Evolutionary conservation across 2,888 invertebrate species (phyloP).

Genomic region (Eupeodes luniger): DNA sequence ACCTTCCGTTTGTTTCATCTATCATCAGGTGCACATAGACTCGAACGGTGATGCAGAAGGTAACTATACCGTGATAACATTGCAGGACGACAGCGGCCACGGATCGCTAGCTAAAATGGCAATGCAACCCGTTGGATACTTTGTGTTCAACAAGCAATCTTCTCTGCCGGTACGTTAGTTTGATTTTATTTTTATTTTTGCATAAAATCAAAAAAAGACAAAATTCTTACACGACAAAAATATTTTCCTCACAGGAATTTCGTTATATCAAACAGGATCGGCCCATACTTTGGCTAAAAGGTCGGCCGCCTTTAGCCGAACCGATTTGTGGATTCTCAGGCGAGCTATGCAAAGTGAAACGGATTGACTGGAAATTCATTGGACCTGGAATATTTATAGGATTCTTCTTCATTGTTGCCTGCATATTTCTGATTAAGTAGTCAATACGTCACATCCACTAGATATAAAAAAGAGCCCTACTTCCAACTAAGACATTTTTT

Average conservation of each 20-base stretch:
- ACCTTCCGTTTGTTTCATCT: background rate
- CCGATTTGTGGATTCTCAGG: conserved; percentile 94
- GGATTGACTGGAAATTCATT: conserved; percentile 87
- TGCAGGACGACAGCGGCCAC: conserved; percentile 86
- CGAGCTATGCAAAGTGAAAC: conserved; percentile 88
- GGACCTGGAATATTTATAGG: conserved; percentile 87
- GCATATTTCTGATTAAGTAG: conserved; percentile 88
- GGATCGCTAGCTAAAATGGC: conserved; percentile 86
- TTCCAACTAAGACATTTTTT: conserved; percentile 55
- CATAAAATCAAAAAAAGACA: background rate
- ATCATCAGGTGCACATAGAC: conserved; percentile 91
- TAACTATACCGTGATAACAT: conserved; percentile 93
- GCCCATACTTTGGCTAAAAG: conserved; percentile 91
- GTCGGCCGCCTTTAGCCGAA: conserved; percentile 90
- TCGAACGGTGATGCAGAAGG: conserved; percentile 95
- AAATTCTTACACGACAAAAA: background rate
- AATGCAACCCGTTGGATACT: conserved; percentile 91
- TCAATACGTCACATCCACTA: conserved; percentile 73
- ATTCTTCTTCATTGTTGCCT: conserved; percentile 87
- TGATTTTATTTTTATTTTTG: background rate
- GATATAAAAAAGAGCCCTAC: conserved; percentile 19
- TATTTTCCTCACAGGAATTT: conserved; percentile 84
- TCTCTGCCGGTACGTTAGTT: conserved; percentile 86
- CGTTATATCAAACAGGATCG: conserved; percentile 87
- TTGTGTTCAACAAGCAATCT: conserved; percentile 87